phyloP scores from a whole-genome alignment of 2,113 vertebrate species.

The Eulacestoma nigropectus region DNA sequence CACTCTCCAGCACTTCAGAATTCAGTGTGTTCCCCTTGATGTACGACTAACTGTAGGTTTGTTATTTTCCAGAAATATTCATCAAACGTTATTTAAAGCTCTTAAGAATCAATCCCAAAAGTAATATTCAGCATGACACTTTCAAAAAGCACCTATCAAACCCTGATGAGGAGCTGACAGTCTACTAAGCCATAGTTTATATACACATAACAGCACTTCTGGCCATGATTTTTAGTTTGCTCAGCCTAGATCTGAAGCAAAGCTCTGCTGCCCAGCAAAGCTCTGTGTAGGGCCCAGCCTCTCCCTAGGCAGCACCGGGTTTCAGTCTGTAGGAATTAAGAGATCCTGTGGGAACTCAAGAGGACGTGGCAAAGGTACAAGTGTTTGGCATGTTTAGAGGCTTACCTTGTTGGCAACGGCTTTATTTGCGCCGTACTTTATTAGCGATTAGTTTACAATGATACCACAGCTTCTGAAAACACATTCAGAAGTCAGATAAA shows the following conservation, averaged over 20 bases:
- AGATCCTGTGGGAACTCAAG: background rate
- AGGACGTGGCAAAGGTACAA: background rate
- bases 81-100: background rate
- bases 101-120: background rate
- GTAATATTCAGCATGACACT: background rate
- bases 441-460: background rate
- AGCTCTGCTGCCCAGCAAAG: background rate
- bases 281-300: fast-evolving
- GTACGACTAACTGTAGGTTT: background rate
- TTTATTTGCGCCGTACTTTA: background rate
- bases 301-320: fast-evolving
- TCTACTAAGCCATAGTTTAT: background rate
- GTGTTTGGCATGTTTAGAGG: background rate
- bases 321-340: background rate
- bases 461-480: background rate
- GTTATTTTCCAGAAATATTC: background rate
- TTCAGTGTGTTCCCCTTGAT: background rate
- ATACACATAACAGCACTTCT: background rate
- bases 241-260: background rate
- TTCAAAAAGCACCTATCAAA: background rate
- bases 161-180: background rate
- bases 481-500: background rate
- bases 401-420: background rate
- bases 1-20: background rate
- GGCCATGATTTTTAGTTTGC: background rate